Conservation (phyloP, 2,888 invertebrate species). For the Heteromurus nitidus region DNA sequence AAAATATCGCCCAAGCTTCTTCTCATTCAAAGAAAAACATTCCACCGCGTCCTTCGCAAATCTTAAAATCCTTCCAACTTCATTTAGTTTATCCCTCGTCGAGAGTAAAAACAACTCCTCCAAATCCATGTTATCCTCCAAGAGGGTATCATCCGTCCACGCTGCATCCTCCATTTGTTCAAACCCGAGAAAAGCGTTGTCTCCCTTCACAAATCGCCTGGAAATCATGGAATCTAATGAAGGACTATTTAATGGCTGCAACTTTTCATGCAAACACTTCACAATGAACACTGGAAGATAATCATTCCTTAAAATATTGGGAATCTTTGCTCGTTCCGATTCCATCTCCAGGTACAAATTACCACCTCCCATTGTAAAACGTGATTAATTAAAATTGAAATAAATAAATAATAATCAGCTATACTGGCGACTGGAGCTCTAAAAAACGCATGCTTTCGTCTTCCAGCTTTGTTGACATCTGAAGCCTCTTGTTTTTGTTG, state of each 20-base stretch:
- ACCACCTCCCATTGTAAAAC: background rate
- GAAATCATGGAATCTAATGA: background rate
- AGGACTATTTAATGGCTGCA: too few species aligned
- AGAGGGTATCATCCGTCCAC: conserved; percentile 49
- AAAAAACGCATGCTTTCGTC: too few species aligned
- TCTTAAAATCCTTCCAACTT: conserved; percentile 29
- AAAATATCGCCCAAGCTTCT: conserved; percentile 39
- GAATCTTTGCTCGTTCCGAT: conserved; percentile 56
- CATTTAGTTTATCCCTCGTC: conserved; percentile 33
- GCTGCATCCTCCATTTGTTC: conserved; percentile 5
- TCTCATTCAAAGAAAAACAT: conserved; percentile 39
- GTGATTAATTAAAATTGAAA: too few species aligned
- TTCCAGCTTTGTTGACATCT: too few species aligned
- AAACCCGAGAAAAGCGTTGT: background rate
- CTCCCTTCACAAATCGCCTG: too few species aligned
- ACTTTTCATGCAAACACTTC: conserved; percentile 40
- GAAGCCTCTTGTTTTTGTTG: too few species aligned
- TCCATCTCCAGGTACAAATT: conserved; percentile 65
- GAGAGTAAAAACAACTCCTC: conserved; percentile 43
- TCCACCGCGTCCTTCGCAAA: conserved; percentile 47
- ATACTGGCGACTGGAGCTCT: too few species aligned
- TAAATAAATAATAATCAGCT: too few species aligned
- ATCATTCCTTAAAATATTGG: conserved; percentile 40
- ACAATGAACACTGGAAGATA: conserved; percentile 59
- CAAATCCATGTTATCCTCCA: conserved; percentile 46